A percentile compares a stretch with the other conserved stretches of the same genome.
Conservation (phyloP, 2,888 invertebrate species). For the Salpingus planirostris region DNA sequence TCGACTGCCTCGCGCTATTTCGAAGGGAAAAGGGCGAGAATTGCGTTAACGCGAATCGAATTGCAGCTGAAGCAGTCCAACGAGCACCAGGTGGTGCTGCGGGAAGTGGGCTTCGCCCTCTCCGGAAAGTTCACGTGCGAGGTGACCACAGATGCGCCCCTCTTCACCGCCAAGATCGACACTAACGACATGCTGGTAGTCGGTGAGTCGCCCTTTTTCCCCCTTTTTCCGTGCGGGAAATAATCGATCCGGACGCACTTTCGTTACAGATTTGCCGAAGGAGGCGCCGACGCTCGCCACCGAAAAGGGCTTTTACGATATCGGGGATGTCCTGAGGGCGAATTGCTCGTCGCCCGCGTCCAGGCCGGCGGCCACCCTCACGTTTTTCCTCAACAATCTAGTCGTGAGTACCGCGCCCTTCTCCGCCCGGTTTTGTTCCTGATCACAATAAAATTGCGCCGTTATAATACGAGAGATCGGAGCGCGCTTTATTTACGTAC, state of each 20-base stretch:
- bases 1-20: too few species aligned
- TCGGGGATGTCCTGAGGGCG: slow-evolving; percentile 63
- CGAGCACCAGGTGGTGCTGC: slow-evolving; percentile 64
- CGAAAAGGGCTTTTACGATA: slow-evolving; percentile 64
- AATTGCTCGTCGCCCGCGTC: slow-evolving; percentile 78
- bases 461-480: too few species aligned
- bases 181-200: slow-evolving; percentile 64
- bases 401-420: slow-evolving; percentile 68
- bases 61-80: slow-evolving; percentile 65
- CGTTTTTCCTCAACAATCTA: slow-evolving; percentile 68
- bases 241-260: too few species aligned
- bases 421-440: too few species aligned
- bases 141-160: slow-evolving; percentile 66
- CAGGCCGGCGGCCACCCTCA: slow-evolving; percentile 63
- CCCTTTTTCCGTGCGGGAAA: too few species aligned
- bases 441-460: too few species aligned
- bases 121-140: slow-evolving; percentile 76
- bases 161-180: slow-evolving; percentile 60
- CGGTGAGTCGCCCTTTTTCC: slow-evolving; percentile 47
- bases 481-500: too few species aligned
- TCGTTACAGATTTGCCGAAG: slow-evolving; percentile 61
- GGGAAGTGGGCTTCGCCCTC: slow-evolving; percentile 58
- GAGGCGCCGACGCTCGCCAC: slow-evolving; percentile 57
- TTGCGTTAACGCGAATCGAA: too few species aligned
- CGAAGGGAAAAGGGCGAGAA: slow-evolving; percentile 5